Evolutionary conservation across 2,888 invertebrate genomes (phyloP).

Genomic region (Ochlodes sylvanus): DNA sequence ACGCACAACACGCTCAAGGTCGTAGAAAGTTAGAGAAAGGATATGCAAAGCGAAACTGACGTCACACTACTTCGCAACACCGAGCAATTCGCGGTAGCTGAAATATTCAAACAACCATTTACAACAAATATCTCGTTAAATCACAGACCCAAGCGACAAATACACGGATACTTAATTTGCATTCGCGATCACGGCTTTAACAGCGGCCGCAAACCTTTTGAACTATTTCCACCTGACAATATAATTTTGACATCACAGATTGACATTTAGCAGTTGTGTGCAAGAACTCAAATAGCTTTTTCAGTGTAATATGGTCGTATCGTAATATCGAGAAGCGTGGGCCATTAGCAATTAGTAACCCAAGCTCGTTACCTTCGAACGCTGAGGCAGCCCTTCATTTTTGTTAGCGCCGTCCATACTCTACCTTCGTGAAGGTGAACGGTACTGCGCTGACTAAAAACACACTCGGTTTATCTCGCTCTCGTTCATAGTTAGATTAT

Average conservation of each 20-base stretch:
- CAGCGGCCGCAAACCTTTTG: constrained; percentile 17
- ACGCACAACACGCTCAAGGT: constrained; percentile 61
- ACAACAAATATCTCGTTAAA: constrained; percentile 17
- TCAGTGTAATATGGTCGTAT: constrained; percentile 39
- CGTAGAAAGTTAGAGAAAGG: constrained; percentile 81
- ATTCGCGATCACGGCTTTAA: constrained; percentile 19
- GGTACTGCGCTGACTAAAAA: constrained; percentile 62
- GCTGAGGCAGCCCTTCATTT: constrained; percentile 81
- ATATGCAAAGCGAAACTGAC: constrained; percentile 66
- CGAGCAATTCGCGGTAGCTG: constrained; percentile 32
- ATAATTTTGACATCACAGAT: constrained; percentile 29
- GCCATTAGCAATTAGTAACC: constrained; percentile 68
- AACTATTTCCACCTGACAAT: constrained; percentile 25
- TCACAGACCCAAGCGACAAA: constrained; percentile 4
- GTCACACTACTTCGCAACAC: constrained; percentile 41
- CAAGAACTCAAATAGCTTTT: constrained; percentile 37
- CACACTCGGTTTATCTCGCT: constrained; percentile 65
- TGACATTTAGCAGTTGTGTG: constrained; percentile 33
- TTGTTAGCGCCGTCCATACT: constrained; percentile 79
- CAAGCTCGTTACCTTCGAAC: constrained; percentile 74
- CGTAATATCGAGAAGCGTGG: constrained; percentile 51
- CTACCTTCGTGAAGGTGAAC: constrained; percentile 78
- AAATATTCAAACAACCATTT: constrained; percentile 28
- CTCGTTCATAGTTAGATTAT: constrained; percentile 52
- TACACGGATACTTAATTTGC: constrained; percentile 18